Conservation (phyloP, 2,888 invertebrate species). For the Eupithecia subfuscata region DNA sequence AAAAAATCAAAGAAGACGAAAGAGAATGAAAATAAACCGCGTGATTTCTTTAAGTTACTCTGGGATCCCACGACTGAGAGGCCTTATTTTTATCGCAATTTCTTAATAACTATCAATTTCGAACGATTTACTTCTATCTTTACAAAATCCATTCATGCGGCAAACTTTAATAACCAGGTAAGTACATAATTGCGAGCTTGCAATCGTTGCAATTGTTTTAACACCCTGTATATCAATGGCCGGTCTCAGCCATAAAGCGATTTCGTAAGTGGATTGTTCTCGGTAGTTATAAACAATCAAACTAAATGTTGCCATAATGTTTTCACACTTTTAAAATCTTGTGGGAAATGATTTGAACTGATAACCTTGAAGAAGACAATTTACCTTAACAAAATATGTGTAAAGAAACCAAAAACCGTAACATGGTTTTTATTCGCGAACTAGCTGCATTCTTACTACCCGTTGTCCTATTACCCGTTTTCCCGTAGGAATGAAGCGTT, state of each 20-base stretch:
- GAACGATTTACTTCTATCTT: neutral
- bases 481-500: too few relatives aligned
- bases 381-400: neutral
- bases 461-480: too few relatives aligned
- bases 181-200: neutral
- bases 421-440: too few relatives aligned
- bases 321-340: constrained; percentile 27
- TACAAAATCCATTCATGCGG: neutral
- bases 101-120: neutral
- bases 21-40: neutral
- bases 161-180: neutral
- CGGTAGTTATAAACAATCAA: constrained; percentile 30
- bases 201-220: neutral
- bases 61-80: neutral
- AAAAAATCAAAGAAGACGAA: neutral
- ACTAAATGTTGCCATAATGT: constrained; percentile 21
- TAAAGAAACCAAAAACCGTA: neutral
- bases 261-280: constrained; percentile 36
- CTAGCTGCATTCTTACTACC: too few relatives aligned
- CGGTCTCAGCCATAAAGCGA: constrained; percentile 26
- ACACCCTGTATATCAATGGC: constrained; percentile 25
- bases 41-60: neutral
- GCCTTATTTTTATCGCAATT: neutral
- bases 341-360: constrained; percentile 3
- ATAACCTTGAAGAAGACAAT: neutral